phyloP scores from a whole-genome alignment of 2,888 invertebrate genomes.

The Smittia sp. region DNA sequence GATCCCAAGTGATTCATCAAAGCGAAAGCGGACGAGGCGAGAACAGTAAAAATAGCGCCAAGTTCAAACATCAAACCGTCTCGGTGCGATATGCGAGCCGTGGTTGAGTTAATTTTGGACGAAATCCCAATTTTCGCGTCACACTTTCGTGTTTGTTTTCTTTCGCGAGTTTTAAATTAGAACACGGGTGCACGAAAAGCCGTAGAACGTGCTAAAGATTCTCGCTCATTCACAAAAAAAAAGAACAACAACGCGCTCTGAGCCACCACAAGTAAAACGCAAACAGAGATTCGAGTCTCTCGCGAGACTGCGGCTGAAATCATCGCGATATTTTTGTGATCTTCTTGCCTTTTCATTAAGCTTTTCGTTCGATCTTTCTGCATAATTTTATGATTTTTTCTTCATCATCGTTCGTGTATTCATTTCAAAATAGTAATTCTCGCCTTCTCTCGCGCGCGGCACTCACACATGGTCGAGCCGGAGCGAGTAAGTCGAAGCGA shows the following conservation, averaged over 20 bases:
- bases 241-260: neutral
- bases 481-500: neutral
- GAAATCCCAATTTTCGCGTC: conserved; percentile 31
- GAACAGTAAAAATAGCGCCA: conserved; percentile 36
- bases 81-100: neutral
- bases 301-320: conserved; percentile 29
- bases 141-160: conserved; percentile 13
- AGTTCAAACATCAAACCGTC: conserved; percentile 35
- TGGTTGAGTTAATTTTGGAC: neutral
- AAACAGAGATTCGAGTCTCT: neutral
- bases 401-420: conserved; percentile 3
- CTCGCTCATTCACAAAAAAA: conserved; percentile 7
- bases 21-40: neutral
- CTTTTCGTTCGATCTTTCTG: conserved; percentile 15
- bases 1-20: conserved; percentile 23
- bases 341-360: conserved; percentile 27
- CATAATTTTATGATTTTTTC: conserved; percentile 25
- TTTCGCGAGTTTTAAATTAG: neutral
- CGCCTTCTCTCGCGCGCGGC: conserved; percentile 37
- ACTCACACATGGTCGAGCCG: conserved; percentile 30
- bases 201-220: neutral
- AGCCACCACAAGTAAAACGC: conserved; percentile 10
- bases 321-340: conserved; percentile 40
- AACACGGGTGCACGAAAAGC: neutral
- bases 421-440: conserved; percentile 37